Evolutionary conservation across 2,888 invertebrate species (phyloP).

Genomic region (Metallyticus violacea): DNA sequence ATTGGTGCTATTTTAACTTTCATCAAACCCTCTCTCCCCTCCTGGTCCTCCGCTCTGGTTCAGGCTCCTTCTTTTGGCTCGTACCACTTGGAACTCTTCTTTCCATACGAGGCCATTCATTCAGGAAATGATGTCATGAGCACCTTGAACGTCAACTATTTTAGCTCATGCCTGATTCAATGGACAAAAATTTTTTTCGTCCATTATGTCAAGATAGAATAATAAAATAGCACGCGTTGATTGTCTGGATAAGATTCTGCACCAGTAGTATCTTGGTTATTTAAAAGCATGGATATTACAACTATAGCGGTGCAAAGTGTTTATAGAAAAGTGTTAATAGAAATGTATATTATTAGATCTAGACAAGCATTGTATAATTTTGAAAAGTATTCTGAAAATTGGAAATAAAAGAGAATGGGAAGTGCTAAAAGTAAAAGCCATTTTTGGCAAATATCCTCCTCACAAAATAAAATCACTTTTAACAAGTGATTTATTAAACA

Average conservation of each 20-base stretch:
- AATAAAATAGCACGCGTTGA: not conserved
- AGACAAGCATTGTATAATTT: no score
- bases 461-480: no score
- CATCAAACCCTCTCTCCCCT: not conserved
- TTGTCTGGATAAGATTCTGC: not conserved
- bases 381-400: no score
- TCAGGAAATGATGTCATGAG: not conserved
- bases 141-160: not conserved
- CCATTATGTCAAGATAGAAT: not conserved
- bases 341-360: no score
- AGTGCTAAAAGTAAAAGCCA: no score
- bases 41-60: not conserved
- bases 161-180: not conserved
- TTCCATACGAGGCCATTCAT: not conserved
- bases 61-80: not conserved
- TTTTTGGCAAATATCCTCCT: no score
- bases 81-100: not conserved
- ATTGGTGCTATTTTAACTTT: slow-evolving; percentile 12
- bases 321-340: no score
- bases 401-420: no score
- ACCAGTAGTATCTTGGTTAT: not conserved
- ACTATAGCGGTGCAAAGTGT: no score
- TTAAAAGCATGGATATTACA: no score
- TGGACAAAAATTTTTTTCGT: not conserved
- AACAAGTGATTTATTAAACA: no score